Evolutionary conservation across 37 sponge, comb jelly and placozoan genomes (phyloP), one percentile per base, ranked within the genome.

Genomic region (Ianthella basta): DNA sequence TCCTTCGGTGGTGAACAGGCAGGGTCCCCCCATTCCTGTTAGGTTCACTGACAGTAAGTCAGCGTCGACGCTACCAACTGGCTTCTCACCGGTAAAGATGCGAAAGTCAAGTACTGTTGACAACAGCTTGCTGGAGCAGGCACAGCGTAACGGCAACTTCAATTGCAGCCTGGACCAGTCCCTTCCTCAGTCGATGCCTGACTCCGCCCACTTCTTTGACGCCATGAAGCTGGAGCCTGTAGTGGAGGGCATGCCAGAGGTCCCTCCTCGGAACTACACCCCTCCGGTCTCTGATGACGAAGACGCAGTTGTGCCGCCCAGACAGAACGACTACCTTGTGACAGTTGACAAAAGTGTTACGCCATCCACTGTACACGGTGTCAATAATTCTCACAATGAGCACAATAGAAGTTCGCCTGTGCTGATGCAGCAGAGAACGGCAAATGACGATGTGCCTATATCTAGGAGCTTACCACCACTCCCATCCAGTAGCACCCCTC

Each of bases 251-350:
- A 50, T 75, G 24, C 78, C 78, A 36, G 78, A 75, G 53, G n/a
- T 75, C 25, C 78, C 78, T 3, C 78, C 78, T 40, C 44, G 78
- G 21, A 41, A 32, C 38, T 75, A 75, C 78, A 53, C 78, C 25
- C 54, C 78, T 41, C 78, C 78, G 2, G 24, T 23, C 4, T 61
- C 64, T 4, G 64, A 61, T 1, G 35, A 69, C 33, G 78, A 75
- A 10, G 78, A 75, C 2, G 54, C 40, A 36, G 14, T 41, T 3
- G 53, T 75, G 19, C 78, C 78, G 16, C 54, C 78, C 1, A 38
- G 53, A 18, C 44, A 38, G 4, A 53, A 41, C 10, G 78, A 75
- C 53, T 75, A 75, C 40, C 21, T 36, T 41, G 24, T 75, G 23
- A 40, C 54, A 3, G 54, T 15, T 16, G 21, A 53, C 21, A 1